phyloP scores from a whole-genome alignment of 2,797 vertebrate genomes.

The Leptodactylus fallax region DNA sequence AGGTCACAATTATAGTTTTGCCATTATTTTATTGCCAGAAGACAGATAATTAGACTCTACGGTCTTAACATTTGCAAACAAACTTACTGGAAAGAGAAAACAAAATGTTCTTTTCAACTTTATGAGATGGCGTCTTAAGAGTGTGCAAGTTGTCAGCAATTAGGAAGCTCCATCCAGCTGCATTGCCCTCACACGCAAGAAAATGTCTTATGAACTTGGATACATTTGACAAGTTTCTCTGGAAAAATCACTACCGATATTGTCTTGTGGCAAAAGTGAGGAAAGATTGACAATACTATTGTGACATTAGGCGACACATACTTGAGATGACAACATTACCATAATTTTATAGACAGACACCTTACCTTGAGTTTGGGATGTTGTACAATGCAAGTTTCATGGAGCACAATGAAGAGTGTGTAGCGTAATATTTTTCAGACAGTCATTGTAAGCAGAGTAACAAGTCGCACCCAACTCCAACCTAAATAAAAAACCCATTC shows the following conservation, averaged over 20 bases:
- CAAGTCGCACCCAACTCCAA: not conserved
- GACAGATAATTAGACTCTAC: slow-evolving; percentile 1
- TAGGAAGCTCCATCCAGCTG: slow-evolving; percentile 31
- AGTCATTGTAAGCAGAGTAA: not conserved
- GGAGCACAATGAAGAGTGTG: not conserved
- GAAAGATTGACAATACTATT: slow-evolving; percentile 48
- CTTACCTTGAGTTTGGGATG: not conserved
- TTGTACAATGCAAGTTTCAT: slow-evolving; percentile 1
- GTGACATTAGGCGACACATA: slow-evolving; percentile 47
- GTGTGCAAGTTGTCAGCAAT: slow-evolving; percentile 47
- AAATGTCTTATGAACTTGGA: slow-evolving; percentile 48
- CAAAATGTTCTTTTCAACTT: slow-evolving; percentile 20
- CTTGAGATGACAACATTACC: slow-evolving; percentile 43
- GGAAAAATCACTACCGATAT: slow-evolving; percentile 37
- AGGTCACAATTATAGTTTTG: slow-evolving; percentile 1
- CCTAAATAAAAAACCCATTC: not conserved
- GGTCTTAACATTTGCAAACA: slow-evolving; percentile 35
- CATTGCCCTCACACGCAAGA: slow-evolving; percentile 30
- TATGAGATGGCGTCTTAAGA: slow-evolving; percentile 4
- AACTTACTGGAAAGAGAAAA: slow-evolving; percentile 16
- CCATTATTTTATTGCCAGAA: slow-evolving; percentile 10
- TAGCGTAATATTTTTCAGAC: not conserved
- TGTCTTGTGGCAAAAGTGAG: slow-evolving; percentile 25
- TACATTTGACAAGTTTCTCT: slow-evolving; percentile 48
- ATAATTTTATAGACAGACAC: slow-evolving; percentile 42